Conservation (phyloP, 92 coral and sea anemone species). For the Palythoa grandis region DNA sequence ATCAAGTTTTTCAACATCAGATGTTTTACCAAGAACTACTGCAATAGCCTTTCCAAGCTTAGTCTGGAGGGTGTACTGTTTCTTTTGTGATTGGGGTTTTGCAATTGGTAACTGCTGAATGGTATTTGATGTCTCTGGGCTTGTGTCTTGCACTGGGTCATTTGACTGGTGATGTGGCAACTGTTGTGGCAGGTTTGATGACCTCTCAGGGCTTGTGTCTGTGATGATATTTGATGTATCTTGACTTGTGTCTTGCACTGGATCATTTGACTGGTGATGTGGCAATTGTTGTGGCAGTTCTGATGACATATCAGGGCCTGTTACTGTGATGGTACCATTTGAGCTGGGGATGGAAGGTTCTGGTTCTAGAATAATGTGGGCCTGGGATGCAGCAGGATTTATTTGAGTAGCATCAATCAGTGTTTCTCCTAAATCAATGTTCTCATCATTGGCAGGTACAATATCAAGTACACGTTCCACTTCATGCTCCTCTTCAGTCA, state of each 20-base stretch:
- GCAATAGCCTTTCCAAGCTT: conserved; percentile 25
- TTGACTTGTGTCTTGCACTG: neutral
- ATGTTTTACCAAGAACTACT: conserved; percentile 13
- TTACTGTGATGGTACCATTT: neutral
- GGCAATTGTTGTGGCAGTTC: neutral
- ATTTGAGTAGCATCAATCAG: neutral
- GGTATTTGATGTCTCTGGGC: neutral
- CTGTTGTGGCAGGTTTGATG: neutral
- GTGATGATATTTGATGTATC: neutral
- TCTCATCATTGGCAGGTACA: neutral
- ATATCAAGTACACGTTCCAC: neutral
- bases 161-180: neutral
- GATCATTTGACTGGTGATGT: neutral
- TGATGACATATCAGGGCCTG: neutral
- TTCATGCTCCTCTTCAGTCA: neutral
- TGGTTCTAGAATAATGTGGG: neutral
- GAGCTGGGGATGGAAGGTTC: neutral
- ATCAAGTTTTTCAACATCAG: conserved; percentile 16
- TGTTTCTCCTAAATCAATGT: conserved; percentile 5
- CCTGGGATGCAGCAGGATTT: neutral
- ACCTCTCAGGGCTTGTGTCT: neutral
- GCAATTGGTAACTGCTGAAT: neutral
- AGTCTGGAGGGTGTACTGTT: conserved; percentile 4
- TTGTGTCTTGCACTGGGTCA: neutral
- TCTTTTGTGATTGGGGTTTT: neutral